phyloP scores from a whole-genome alignment of 2,113 vertebrate genomes.

The Phocoena phocoena region DNA sequence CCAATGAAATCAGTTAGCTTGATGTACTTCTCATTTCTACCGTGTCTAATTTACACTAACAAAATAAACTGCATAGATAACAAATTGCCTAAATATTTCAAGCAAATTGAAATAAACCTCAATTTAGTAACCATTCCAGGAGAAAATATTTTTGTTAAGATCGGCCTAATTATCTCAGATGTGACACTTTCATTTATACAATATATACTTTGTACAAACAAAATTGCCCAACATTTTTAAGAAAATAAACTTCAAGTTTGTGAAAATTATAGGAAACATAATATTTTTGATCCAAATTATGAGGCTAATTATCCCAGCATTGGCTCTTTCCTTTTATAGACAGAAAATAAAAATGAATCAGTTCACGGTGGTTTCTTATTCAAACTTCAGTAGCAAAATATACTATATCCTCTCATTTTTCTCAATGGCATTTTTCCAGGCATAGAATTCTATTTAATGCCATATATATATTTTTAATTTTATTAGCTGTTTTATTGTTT shows the following conservation, averaged over 20 bases:
- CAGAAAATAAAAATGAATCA: not conserved
- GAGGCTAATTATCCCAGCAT: not conserved
- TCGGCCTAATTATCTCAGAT: not conserved
- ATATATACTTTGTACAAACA: not conserved
- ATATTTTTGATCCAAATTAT: not conserved
- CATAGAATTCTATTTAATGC: not conserved
- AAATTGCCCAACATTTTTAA: not conserved
- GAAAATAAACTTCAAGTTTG: not conserved
- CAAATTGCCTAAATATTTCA: constrained; percentile 30
- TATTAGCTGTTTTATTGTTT: no score
- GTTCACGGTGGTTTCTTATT: not conserved
- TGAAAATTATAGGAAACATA: not conserved
- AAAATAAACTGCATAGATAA: not conserved
- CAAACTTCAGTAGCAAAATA: not conserved
- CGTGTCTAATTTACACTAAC: not conserved
- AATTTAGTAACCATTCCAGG: not conserved
- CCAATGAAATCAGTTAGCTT: constrained; percentile 10
- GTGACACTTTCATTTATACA: not conserved
- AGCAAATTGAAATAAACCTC: constrained; percentile 46
- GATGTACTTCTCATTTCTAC: not conserved
- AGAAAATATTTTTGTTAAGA: constrained; percentile 43
- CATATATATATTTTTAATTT: no score
- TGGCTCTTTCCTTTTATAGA: not conserved
- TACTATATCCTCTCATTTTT: not conserved
- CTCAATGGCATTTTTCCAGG: not conserved